These are phyloP conservation scores for Leptinotarsa texana DNA, from an alignment of 1,140 invertebrate species.

Conservation along the genomic window DNA sequence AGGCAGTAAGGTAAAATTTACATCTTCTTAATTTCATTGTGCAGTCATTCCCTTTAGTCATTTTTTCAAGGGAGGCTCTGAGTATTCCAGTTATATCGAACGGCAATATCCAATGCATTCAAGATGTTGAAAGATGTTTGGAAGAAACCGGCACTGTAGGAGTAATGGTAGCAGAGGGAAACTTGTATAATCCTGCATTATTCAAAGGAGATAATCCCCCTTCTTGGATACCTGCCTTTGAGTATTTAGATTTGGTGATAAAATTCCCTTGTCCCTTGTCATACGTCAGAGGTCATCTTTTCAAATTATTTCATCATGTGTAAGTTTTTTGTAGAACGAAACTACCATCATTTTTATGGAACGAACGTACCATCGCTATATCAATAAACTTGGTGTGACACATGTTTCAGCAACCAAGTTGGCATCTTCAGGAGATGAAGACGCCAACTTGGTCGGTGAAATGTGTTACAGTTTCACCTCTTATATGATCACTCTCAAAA, in stretches of 20 bases:
- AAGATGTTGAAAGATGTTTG: slow-evolving; percentile 87
- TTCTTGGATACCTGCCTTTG: slow-evolving; percentile 85
- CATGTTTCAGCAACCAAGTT: too few relatives aligned
- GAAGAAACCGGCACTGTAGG: slow-evolving; percentile 85
- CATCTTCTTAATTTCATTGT: neutral
- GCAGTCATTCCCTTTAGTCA: neutral
- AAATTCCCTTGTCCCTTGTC: slow-evolving; percentile 87
- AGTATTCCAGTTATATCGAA: slow-evolving; percentile 95
- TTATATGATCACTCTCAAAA: too few relatives aligned
- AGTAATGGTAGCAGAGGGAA: slow-evolving; percentile 92
- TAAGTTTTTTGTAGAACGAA: slow-evolving; percentile 58
- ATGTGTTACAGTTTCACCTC: too few relatives aligned
- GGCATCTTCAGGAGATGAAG: too few relatives aligned
- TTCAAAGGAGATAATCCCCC: slow-evolving; percentile 78
- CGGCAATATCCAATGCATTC: slow-evolving; percentile 93
- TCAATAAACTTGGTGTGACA: too few relatives aligned
- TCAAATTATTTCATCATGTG: slow-evolving; percentile 96
- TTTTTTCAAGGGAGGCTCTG: slow-evolving; percentile 70
- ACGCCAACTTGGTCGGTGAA: too few relatives aligned
- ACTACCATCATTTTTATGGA: neutral
- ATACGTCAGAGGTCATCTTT: slow-evolving; percentile 91
- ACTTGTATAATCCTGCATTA: slow-evolving; percentile 91
- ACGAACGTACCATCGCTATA: too few relatives aligned
- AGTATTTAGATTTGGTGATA: slow-evolving; percentile 86
- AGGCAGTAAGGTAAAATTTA: slow-evolving; percentile 76